Base-by-base conservation (phyloP, 2,888 invertebrate genomes). In the Corythucha ciliata region DNA sequence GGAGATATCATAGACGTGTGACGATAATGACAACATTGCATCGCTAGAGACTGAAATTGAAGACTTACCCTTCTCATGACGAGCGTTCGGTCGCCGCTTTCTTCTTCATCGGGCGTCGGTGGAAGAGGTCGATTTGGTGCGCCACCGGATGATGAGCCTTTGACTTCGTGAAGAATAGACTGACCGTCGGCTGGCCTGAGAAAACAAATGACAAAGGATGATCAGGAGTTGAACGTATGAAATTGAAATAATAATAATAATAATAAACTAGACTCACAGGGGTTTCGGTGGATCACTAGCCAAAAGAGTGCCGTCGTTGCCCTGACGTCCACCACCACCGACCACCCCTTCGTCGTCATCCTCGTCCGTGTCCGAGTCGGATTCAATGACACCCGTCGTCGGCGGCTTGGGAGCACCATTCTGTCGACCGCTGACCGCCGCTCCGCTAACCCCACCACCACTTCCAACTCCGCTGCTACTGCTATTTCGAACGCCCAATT, bases 211-310 rank as follows among this genome's bases (percentile, higher is more conserved):
- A 70, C 70, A 63, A 68, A 69, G 63, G 69, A 70, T 46, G 33
- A 21, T 36, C 34, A 34, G n/a, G 36, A 24, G 29, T 32, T 18
- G 20, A 25, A 48, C 14, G 25, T 34, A 57, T 48, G 41, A 27
- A 24, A 59, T 62, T 55, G 39, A 57, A 57, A 14, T 6, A 39
- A 39, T 12, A 16, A 4, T 20, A 12, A 39, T 29, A 29, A 29
- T 29, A 12, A 29, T 29, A 10, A 29, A 29, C 12, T 18, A 32
- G 10, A 50, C 44, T 21, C 73, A 89, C 92, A 96, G 82, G 63
- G 94, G 94, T 70, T 93, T 88, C 20, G 94, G 92, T 50, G 94
- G 93, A 73, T 96, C 94, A 64, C 93, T 93, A 57, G 94, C 94
- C 48, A 93, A 76, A 50, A 96, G 74, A 2, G 96, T 94, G 57